Base-by-base conservation (phyloP, 2,797 vertebrate species). In the Urophycis tenuis region DNA sequence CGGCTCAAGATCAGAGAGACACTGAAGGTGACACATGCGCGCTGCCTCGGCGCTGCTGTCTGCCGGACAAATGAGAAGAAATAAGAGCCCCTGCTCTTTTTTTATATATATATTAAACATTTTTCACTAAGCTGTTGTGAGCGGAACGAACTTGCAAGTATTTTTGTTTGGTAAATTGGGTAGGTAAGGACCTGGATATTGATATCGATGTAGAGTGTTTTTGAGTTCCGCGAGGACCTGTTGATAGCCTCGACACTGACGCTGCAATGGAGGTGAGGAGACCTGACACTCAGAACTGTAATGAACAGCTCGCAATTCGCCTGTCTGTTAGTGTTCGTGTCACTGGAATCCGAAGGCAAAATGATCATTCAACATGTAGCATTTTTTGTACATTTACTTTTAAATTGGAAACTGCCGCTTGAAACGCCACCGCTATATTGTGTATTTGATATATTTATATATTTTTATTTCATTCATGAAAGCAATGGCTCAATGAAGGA, bases 251-350 rank as follows among this genome's bases (percentile, higher is more conserved):
- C 53, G 22, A n/a, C 53, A 25, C 11, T 6, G 81, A 79, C 81
- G 81, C 82, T 34, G 83, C 81, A 67, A 87, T 86, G 88, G 88
- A 91, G 90, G 89, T 89, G 87, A 91, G 10, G 87, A 91, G 10
- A 4, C 9, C 60, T n/a, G 29, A 15, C n/a, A 34, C 9, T 25
- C 11, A 25, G 36, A 22, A 3, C 31, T 64, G n/a, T 69, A 4
- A 29, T 14, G 11, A 67, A 67, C 60, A 12, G 60, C 3, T 67
- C 4, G 29, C 9, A 29, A 29, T 3, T 11, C 2, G 53, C 9
- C 53, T n/a, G 53, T 67, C n/a, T 12, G 8, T 67, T 25, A 14
- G 8, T 3, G 3, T 3, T 1, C 29, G 29, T 67, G n/a, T 67
- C 60, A 2, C 25, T 29, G 11, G 2, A 64, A 29, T 3, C 12